These are phyloP conservation scores for Lateolabrax maculatus DNA, from an alignment of 2,797 vertebrate species.

Conservation along the genomic window DNA sequence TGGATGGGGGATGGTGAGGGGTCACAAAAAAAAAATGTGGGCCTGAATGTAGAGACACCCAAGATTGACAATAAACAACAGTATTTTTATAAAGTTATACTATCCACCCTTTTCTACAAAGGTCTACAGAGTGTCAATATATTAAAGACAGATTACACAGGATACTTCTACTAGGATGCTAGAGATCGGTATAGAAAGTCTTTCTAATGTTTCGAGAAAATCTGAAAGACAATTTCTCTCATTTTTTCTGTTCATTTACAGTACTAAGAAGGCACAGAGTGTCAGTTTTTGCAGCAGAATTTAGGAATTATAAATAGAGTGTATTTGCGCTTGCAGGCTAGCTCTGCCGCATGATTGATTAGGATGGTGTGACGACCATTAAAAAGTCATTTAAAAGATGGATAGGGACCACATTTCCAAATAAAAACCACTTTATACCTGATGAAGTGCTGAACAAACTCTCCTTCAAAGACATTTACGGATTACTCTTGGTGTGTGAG, in stretches of 20 bases:
- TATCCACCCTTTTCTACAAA: constrained; percentile 24
- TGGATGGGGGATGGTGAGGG: constrained; percentile 61
- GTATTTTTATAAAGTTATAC: constrained; percentile 40
- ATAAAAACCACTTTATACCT: constrained; percentile 89
- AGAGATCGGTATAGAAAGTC: constrained; percentile 24
- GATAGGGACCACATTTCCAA: constrained; percentile 88
- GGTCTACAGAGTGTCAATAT: constrained; percentile 8
- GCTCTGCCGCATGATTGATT: constrained; percentile 87
- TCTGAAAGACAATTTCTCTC: constrained; percentile 36
- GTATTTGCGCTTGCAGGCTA: constrained; percentile 79
- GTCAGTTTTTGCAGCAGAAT: constrained; percentile 71
- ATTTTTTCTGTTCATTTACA: constrained; percentile 49
- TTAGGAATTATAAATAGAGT: constrained; percentile 81
- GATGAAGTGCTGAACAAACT: constrained; percentile 88
- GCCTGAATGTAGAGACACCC: constrained; percentile 35
- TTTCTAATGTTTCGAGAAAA: constrained; percentile 52
- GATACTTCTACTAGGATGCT: constrained; percentile 20
- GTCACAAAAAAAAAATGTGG: constrained; percentile 59
- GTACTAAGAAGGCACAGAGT: constrained; percentile 45
- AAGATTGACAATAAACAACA: constrained; percentile 58
- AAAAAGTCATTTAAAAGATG: constrained; percentile 91
- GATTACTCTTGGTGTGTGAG: constrained; percentile 77
- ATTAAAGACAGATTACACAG: constrained; percentile 35
- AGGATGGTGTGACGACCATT: constrained; percentile 88
- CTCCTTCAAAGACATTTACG: constrained; percentile 86